Conservation (phyloP, 1,140 invertebrate species). For the Heterodera carotae region DNA sequence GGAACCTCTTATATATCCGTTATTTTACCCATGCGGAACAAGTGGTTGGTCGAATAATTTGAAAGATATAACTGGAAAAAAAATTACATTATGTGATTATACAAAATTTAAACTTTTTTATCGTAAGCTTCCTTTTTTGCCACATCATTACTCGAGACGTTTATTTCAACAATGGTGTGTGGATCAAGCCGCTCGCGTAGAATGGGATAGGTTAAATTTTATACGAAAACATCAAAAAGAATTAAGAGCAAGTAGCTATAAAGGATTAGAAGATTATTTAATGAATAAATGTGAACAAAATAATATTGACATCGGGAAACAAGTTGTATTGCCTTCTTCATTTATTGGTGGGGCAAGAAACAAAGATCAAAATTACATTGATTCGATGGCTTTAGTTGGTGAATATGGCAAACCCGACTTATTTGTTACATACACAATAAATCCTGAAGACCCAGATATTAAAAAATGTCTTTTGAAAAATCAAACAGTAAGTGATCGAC, state of each 20-base stretch:
- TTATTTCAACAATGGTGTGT: too few relatives aligned
- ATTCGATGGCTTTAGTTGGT: background rate
- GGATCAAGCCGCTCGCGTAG: slow-evolving; percentile 5
- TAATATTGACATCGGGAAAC: too few relatives aligned
- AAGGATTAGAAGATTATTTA: slow-evolving; percentile 4
- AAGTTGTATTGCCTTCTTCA: slow-evolving; percentile 3
- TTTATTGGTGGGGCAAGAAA: slow-evolving; percentile 5
- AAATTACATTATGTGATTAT: slow-evolving; percentile 28
- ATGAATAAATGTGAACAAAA: background rate
- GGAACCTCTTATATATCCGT: slow-evolving; percentile 6
- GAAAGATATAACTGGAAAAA: slow-evolving; percentile 25
- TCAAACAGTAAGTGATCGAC: too few relatives aligned
- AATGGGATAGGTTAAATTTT: slow-evolving; percentile 23
- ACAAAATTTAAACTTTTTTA: too few relatives aligned
- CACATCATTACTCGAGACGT: slow-evolving; percentile 7
- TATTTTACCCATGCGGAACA: slow-evolving; percentile 18
- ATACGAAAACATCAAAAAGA: background rate
- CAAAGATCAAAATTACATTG: slow-evolving; percentile 1
- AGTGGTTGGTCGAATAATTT: slow-evolving; percentile 10
- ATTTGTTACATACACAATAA: too few relatives aligned
- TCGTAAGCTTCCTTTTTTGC: slow-evolving; percentile 9
- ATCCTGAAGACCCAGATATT: too few relatives aligned
- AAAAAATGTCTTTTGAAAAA: too few relatives aligned
- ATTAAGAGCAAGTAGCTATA: too few relatives aligned
- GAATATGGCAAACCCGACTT: too few relatives aligned